Evolutionary conservation across 2,888 invertebrate species (phyloP), one percentile per base, ranked within the genome.

Genomic region (Noctua comes): DNA sequence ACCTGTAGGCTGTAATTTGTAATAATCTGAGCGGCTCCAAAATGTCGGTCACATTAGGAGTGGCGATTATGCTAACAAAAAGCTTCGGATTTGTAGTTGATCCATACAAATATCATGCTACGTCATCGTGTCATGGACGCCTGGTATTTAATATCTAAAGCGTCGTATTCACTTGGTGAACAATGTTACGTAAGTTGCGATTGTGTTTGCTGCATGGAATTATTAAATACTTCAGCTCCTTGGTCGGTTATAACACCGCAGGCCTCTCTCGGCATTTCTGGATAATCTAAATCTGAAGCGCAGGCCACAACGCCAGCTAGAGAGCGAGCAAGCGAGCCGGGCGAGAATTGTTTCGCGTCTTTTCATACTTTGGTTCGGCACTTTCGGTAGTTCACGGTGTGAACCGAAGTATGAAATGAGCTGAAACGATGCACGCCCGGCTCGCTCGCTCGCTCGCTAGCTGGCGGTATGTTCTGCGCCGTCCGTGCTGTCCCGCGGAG

Each of bases 51-150:
- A 75, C 65, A 77, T 77, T 72, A 77, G 71, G 36, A 77, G 68
- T 73, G 75, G 57, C 54, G 76, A 76, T 74, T 73, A 54, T 59
- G 76, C 10, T 70, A 72, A 79, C 79, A 77, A 80, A 77, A 66
- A 51, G 36, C 43, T 21, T 59, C 36, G 69, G 27, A 59, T 66
- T 46, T 59, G 69, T 74, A 68, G 51, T 68, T 68, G 43, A 80
- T 80, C 27, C 51, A 68, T 46, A 68, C 43, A 66, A 36, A 81
- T 75, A 40, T 80, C 54, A 65, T 18, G 65, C 48, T 57, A 21
- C 51, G 54, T 81, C 57, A 70, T 70, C 36, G 36, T 68, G 59
- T 31, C 24, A 57, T 74, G 27, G 31, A 62, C 21, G 62, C 48
- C 43, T 66, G 27, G 64, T 57, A 66, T 31, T 79, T 66, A 57